phyloP scores from a whole-genome alignment of 2,888 invertebrate genomes.

The Bellardia pandia region DNA sequence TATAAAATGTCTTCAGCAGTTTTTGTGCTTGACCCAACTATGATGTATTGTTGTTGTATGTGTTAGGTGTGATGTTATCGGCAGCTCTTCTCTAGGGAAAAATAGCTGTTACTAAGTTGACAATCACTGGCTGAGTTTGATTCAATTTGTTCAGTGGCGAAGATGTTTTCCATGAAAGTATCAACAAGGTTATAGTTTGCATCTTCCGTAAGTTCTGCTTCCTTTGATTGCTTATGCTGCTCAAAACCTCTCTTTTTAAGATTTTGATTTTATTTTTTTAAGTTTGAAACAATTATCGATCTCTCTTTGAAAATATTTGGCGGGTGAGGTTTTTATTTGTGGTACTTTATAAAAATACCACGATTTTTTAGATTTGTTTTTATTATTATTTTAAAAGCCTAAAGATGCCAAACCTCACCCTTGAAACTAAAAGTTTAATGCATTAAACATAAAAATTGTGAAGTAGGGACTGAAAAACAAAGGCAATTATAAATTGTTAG shows the following conservation, averaged over 20 bases:
- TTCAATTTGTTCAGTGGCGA: no score
- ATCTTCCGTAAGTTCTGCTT: no score
- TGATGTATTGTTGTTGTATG: no score
- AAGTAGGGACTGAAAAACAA: conserved; percentile 39
- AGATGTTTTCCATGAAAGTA: no score
- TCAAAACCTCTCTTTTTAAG: background rate
- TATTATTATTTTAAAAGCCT: conserved; percentile 31
- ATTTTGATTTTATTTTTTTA: conserved; percentile 21
- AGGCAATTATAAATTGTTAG: background rate
- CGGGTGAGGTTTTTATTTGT: conserved; percentile 49
- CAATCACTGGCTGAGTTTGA: no score
- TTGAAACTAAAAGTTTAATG: conserved; percentile 65
- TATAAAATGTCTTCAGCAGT: no score
- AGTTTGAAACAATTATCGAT: conserved; percentile 66
- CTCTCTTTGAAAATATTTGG: conserved; percentile 66
- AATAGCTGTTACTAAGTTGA: no score
- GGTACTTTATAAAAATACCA: conserved; percentile 39
- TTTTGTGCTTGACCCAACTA: no score
- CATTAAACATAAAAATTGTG: conserved; percentile 55
- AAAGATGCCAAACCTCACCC: conserved; percentile 66
- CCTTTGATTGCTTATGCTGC: background rate
- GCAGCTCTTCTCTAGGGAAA: no score
- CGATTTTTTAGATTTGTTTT: conserved; percentile 11
- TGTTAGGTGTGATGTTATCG: no score
- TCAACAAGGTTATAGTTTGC: no score